Conservation (phyloP, 2,888 invertebrate species). For the Spodoptera exigua region DNA sequence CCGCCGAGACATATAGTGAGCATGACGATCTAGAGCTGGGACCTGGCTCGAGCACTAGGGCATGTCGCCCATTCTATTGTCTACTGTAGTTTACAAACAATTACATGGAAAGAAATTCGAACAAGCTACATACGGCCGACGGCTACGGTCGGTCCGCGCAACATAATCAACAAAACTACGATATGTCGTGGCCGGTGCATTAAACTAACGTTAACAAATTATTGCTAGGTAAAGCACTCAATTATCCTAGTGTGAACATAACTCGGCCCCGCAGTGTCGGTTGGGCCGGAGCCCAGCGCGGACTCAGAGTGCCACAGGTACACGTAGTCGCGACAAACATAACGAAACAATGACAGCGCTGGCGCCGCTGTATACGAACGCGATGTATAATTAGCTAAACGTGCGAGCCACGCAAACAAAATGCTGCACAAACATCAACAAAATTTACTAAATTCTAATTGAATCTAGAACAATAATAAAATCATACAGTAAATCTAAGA, state of each 20-base stretch:
- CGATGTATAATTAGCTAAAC: conserved; percentile 16
- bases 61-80: conserved; percentile 7
- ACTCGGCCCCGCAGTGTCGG: background rate
- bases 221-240: conserved; percentile 50
- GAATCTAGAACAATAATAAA: no score
- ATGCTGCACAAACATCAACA: background rate
- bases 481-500: no score
- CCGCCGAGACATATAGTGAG: conserved; percentile 45
- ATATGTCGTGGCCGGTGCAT: background rate
- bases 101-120: background rate
- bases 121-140: no score
- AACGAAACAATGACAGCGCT: conserved; percentile 29
- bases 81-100: conserved; percentile 4
- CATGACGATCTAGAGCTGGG: conserved; percentile 22
- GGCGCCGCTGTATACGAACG: conserved; percentile 18
- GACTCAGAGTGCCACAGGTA: background rate
- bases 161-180: background rate
- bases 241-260: conserved; percentile 28
- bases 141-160: background rate
- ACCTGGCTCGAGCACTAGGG: conserved; percentile 13
- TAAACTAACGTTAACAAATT: conserved; percentile 32
- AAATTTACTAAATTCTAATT: no score
- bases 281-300: no score
- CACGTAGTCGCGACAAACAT: conserved; percentile 29
- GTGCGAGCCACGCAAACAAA: background rate